Conservation (phyloP, 2,113 vertebrate genomes). For the Lepus timidus region DNA sequence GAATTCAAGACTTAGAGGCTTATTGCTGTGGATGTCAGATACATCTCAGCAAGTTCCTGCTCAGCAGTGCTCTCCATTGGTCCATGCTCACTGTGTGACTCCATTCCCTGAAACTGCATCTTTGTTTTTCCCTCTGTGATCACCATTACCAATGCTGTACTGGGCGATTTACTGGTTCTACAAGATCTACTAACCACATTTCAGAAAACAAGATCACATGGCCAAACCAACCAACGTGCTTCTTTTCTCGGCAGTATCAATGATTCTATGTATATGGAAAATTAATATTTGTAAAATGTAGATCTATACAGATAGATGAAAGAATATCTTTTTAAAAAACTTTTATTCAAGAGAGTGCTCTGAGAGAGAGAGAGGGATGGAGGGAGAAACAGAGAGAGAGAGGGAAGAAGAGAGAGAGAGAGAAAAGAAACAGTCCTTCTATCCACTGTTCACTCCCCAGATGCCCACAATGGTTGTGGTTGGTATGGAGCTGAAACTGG, state of each 20-base stretch:
- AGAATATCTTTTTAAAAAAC: not conserved
- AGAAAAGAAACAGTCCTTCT: too few relatives aligned
- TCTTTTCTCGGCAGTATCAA: not conserved
- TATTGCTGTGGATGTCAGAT: not conserved
- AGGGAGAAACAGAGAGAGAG: too few relatives aligned
- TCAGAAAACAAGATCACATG: constrained; percentile 30
- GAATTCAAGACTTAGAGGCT: not conserved
- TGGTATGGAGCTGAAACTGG: too few relatives aligned
- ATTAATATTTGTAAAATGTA: not conserved
- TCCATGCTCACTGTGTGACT: not conserved
- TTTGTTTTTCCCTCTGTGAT: not conserved
- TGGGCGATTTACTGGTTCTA: not conserved
- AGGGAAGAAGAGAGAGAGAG: too few relatives aligned
- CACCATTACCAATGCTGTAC: too few relatives aligned
- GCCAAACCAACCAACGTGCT: not conserved
- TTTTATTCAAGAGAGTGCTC: too few relatives aligned
- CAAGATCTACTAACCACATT: not conserved
- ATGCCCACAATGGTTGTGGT: too few relatives aligned
- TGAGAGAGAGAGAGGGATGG: too few relatives aligned
- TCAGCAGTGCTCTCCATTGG: not conserved
- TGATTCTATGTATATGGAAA: not conserved
- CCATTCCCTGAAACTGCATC: not conserved
- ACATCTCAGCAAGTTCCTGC: not conserved
- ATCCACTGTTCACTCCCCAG: too few relatives aligned
- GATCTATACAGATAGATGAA: not conserved